Conservation (phyloP, 2,113 vertebrate genomes). For the Rhegmatorhina hoffmannsi region DNA sequence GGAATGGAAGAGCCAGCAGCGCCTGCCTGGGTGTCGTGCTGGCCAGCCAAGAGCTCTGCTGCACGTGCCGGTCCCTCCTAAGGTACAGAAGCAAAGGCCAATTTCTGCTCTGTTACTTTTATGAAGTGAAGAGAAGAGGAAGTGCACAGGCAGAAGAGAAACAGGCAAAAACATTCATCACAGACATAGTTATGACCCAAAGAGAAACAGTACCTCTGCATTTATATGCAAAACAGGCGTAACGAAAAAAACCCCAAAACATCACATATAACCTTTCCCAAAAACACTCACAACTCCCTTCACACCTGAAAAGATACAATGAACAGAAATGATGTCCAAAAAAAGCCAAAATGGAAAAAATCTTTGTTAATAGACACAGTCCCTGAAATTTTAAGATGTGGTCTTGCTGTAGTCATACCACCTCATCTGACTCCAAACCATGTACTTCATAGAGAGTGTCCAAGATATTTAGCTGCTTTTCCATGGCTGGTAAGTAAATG, state of each 20-base stretch:
- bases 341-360: neutral
- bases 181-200: neutral
- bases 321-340: constrained; percentile 38
- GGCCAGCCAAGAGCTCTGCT: neutral
- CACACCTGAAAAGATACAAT: constrained; percentile 1
- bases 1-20: neutral
- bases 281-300: constrained; percentile 28
- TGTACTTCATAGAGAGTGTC: constrained; percentile 92
- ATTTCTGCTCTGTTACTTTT: neutral
- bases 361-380: constrained; percentile 59
- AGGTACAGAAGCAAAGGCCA: neutral
- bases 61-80: accelerated
- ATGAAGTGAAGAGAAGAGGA: neutral
- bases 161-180: neutral
- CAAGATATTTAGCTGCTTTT: constrained; percentile 89
- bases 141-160: neutral
- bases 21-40: neutral
- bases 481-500: constrained; percentile 93
- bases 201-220: constrained; percentile 69
- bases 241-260: neutral
- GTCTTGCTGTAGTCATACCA: constrained; percentile 82
- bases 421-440: constrained; percentile 94
- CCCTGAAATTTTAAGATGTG: constrained; percentile 68
- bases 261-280: neutral
- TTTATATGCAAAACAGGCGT: constrained; percentile 46